Conservation (phyloP, 2,797 vertebrate genomes). For the Meriones psammophilus region DNA sequence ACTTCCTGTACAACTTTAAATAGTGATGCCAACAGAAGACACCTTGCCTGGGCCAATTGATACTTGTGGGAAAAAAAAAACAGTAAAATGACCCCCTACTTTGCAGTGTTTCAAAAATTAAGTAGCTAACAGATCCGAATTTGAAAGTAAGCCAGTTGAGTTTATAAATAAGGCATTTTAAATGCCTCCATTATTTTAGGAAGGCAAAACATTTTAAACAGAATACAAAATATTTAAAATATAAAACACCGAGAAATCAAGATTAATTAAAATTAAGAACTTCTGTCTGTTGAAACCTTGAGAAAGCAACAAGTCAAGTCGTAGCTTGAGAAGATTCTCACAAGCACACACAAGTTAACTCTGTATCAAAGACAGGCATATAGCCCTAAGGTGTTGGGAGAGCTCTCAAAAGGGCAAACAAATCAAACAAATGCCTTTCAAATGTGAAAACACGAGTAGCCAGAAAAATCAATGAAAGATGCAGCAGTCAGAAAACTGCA, state of each 20-base stretch:
- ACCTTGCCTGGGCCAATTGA: not conserved
- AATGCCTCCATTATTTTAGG: constrained; percentile 2
- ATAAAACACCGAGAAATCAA: constrained; percentile 6
- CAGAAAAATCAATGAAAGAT: not conserved
- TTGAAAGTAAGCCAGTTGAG: constrained; percentile 30
- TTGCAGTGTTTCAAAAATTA: not conserved
- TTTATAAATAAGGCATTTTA: not conserved
- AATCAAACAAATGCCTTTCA: not conserved
- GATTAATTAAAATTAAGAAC: constrained; percentile 4
- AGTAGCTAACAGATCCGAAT: not conserved
- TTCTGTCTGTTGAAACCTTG: not conserved
- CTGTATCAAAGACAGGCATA: not conserved
- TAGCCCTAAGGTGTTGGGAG: not conserved
- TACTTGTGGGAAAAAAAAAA: not conserved
- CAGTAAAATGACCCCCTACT: not conserved
- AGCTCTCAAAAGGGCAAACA: not conserved
- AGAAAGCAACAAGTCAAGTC: not conserved
- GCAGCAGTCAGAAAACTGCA: not conserved
- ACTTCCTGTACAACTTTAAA: constrained; percentile 42
- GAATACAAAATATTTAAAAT: not conserved
- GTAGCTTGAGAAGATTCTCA: not conserved
- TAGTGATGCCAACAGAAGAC: constrained; percentile 18
- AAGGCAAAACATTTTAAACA: constrained; percentile 3
- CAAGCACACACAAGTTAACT: not conserved
- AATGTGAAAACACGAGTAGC: not conserved